Evolutionary conservation across 92 coral and sea anemone species (phyloP).

Genomic region (Bergia sp.): DNA sequence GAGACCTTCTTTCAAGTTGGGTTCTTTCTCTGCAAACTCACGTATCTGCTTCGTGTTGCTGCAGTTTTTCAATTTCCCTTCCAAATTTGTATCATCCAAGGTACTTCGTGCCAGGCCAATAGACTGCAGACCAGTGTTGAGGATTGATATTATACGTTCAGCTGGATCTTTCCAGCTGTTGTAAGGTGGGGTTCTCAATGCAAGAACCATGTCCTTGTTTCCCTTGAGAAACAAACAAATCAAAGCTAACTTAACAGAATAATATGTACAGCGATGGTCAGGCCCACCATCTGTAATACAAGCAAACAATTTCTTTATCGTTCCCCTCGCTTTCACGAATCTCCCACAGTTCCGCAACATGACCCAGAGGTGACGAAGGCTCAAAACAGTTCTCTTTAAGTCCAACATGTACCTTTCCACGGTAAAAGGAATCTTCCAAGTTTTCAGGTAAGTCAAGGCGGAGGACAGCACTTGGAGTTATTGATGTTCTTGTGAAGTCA

Average conservation of each 20-base stretch:
- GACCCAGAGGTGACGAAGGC: constrained; percentile 17
- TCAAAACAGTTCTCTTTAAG: constrained; percentile 42
- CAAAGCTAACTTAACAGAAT: constrained; percentile 22
- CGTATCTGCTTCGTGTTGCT: neutral
- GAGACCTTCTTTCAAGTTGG: neutral
- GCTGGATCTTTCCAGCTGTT: constrained; percentile 11
- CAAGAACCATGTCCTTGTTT: constrained; percentile 21
- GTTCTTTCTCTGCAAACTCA: neutral
- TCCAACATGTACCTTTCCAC: constrained; percentile 22
- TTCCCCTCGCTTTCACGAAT: neutral
- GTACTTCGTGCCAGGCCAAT: neutral
- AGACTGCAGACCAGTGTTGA: neutral
- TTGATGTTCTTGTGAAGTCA: constrained; percentile 60
- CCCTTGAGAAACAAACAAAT: constrained; percentile 14
- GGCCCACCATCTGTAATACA: constrained; percentile 43
- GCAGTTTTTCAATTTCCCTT: neutral
- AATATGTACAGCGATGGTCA: constrained; percentile 34
- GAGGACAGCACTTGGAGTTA: constrained; percentile 40
- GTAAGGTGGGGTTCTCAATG: constrained; percentile 17
- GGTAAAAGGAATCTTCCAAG: constrained; percentile 21
- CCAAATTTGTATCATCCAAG: neutral
- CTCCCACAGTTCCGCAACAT: constrained; percentile 25
- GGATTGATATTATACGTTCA: neutral
- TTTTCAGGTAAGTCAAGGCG: neutral
- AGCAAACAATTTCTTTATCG: neutral